These are phyloP conservation scores for Noctilio leporinus DNA, from an alignment of 2,113 vertebrate genomes.

Conservation along the genomic window DNA sequence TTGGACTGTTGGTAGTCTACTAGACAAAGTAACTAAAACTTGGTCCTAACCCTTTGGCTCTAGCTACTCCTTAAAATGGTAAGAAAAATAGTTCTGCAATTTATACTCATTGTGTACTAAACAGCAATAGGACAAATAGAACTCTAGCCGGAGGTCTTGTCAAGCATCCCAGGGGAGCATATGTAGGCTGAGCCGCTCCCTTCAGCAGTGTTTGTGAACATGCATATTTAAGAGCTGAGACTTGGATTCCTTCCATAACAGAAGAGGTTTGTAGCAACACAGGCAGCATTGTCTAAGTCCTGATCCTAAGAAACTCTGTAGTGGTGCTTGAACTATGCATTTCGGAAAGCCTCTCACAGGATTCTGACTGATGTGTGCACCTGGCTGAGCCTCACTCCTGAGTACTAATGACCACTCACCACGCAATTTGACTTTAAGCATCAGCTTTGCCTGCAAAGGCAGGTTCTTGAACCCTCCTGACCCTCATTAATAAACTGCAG, in stretches of 20 bases:
- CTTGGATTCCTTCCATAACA: not conserved
- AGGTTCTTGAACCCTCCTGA: not conserved
- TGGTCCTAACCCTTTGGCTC: not conserved
- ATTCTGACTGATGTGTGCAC: not conserved
- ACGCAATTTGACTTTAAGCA: not conserved
- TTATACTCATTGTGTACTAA: not conserved
- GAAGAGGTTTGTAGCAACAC: not conserved
- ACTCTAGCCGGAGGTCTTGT: no score
- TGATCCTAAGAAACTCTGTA: not conserved
- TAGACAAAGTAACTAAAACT: not conserved
- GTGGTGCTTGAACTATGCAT: not conserved
- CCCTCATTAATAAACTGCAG: not conserved
- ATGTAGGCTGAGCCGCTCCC: fast-evolving
- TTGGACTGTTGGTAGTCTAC: fast-evolving
- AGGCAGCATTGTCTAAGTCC: not conserved
- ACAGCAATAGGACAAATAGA: not conserved
- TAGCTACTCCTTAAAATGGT: not conserved
- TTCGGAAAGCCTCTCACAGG: not conserved
- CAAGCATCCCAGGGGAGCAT: fast-evolving
- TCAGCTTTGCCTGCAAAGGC: not conserved
- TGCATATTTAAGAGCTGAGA: not conserved
- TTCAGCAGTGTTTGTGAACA: not conserved
- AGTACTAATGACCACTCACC: not conserved
- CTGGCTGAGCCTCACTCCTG: not conserved
- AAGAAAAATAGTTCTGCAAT: not conserved